Evolutionary conservation across 2,888 invertebrate genomes (phyloP), one percentile per base, ranked within the genome.

Genomic region (Sminthurinus aureus): DNA sequence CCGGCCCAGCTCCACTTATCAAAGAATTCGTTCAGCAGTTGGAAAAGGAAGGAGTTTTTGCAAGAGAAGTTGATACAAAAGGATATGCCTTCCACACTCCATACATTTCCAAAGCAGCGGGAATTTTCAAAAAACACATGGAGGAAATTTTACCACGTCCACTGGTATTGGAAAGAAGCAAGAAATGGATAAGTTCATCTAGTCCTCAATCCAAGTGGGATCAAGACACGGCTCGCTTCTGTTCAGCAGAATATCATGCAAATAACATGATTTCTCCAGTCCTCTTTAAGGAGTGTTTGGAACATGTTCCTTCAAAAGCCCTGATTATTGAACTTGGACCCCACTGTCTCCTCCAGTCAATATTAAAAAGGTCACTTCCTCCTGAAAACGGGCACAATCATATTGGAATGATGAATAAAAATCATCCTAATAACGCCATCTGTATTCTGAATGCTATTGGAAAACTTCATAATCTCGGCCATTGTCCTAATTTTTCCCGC

Each of bases 61-160:
- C 95, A n/a, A 95, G 94, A 87, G 92, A 93, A 84, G 97, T 98
- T 0, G 94, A 95, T 89, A 96, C 96, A 89, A 94, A 95, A 52
- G 96, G 95, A 81, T 93, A 94, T 84, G 97, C 98, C n/a, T 98
- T 98, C 92, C 98, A 98, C 91, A 97, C 96, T 90, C 94, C 67
- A 9, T 67, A 67, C 67, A 67, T 67, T 18, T 9, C 71, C 58
- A 20, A 71, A n/a, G 50, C 50, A 24, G 64, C 58, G 73, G 8
- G 6, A 52, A 15, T 8, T 20, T 12, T 20, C 4, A n/a, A 76
- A 50, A 20, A 20, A 22, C 12, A 11, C 11, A n/a, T 97, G 75
- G 94, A 96, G 89, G 93, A 93, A 20, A 93, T 92, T 22, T 90
- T 93, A 80, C 92, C 92, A 24, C 92, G 92, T n/a, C 91, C 91